phyloP scores from a whole-genome alignment of 2,888 invertebrate genomes.

The Sphaeridia pumilis region DNA sequence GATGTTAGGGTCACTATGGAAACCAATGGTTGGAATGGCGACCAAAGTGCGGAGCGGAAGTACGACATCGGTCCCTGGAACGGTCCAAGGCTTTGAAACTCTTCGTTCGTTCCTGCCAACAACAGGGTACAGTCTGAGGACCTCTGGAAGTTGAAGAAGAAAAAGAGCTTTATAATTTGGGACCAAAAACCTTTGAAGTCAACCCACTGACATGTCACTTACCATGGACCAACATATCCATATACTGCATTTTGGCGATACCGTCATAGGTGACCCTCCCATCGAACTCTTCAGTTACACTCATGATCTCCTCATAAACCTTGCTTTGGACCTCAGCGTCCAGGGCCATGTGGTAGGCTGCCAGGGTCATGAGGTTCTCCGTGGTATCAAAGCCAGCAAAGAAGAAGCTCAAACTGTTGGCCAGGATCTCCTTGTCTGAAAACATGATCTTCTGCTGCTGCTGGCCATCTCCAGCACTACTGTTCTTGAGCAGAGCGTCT shows the following conservation, averaged over 20 bases:
- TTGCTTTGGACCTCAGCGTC: slow-evolving; percentile 4
- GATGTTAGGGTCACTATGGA: slow-evolving; percentile 17
- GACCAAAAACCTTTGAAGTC: neutral
- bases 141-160: slow-evolving; percentile 15
- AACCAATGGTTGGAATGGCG: slow-evolving; percentile 2
- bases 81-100: slow-evolving; percentile 38
- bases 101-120: slow-evolving; percentile 37
- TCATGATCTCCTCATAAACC: slow-evolving; percentile 3
- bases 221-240: slow-evolving; percentile 13
- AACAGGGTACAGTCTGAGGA: slow-evolving; percentile 32
- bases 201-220: neutral
- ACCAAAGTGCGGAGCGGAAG: slow-evolving; percentile 15
- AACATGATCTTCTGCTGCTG: too few relatives aligned
- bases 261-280: slow-evolving; percentile 8
- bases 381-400: slow-evolving; percentile 12
- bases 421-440: slow-evolving; percentile 6
- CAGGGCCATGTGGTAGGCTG: slow-evolving; percentile 5
- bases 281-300: neutral
- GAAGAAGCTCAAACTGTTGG: slow-evolving; percentile 9
- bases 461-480: too few relatives aligned
- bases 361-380: neutral
- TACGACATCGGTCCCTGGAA: slow-evolving; percentile 11
- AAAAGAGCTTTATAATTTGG: neutral
- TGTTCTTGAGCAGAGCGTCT: neutral
- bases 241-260: slow-evolving; percentile 5